Evolutionary conservation across 2,113 vertebrate genomes (phyloP).

Genomic region (Ptilonorhynchus violaceus): DNA sequence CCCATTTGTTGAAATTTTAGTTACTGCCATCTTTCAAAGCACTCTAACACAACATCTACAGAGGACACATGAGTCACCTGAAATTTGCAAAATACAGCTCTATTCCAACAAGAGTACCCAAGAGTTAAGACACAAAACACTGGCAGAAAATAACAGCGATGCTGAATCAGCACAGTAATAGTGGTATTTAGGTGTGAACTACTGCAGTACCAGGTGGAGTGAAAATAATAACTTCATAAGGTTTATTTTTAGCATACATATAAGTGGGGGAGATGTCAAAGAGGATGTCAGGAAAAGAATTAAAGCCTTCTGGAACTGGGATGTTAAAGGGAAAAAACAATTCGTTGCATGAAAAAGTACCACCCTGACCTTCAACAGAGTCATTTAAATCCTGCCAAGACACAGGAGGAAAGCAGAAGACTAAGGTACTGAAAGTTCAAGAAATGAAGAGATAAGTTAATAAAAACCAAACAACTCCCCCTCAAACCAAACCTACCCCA

Average conservation of each 20-base stretch:
- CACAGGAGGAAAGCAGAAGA: neutral
- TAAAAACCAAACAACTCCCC: neutral
- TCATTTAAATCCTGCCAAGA: neutral
- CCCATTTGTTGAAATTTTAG: neutral
- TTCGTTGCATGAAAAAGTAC: neutral
- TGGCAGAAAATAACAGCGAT: neutral
- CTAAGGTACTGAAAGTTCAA: neutral
- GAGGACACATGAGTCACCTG: neutral
- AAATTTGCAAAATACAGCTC: neutral
- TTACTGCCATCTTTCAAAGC: neutral
- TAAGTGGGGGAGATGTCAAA: neutral
- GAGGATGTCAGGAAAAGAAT: neutral
- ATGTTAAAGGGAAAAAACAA: neutral
- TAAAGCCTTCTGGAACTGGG: neutral
- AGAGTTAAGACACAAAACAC: neutral
- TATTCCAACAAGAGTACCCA: neutral
- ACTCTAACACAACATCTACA: neutral
- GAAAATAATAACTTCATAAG: neutral
- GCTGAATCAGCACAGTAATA: neutral
- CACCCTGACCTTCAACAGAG: neutral
- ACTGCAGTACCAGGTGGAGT: neutral
- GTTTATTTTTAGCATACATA: neutral
- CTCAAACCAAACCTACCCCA: neutral
- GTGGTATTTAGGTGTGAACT: neutral
- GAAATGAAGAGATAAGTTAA: neutral